Conservation (phyloP, 2,888 invertebrate species). For the Ormyrus nitidulus region DNA sequence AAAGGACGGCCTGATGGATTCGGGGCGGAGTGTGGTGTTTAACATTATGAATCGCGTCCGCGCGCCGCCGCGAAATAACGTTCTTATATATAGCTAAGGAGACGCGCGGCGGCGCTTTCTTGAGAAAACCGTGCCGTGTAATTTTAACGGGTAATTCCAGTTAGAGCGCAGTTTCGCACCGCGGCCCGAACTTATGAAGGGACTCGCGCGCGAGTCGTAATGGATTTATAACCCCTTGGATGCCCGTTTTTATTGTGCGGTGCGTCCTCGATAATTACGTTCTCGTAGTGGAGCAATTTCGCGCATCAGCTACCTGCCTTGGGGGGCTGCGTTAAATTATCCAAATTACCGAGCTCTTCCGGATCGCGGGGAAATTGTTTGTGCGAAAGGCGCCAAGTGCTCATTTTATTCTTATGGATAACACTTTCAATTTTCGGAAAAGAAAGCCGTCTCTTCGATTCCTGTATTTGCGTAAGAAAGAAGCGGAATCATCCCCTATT, state of each 20-base stretch:
- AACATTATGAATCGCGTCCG: conserved; percentile 21
- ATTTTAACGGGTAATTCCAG: conserved; percentile 33
- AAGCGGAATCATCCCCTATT: conserved; percentile 16
- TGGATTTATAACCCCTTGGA: conserved; percentile 25
- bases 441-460: too few relatives aligned
- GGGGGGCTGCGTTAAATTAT: background rate
- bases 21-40: background rate
- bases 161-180: background rate
- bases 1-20: background rate
- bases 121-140: conserved; percentile 23
- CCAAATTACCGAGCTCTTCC: background rate
- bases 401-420: too few relatives aligned
- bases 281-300: background rate
- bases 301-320: background rate
- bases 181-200: background rate
- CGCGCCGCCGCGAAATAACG: background rate
- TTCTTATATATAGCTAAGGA: background rate
- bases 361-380: too few relatives aligned
- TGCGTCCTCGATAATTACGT: conserved; percentile 11
- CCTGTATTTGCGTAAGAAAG: background rate
- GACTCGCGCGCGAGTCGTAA: background rate
- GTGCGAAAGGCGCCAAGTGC: too few relatives aligned
- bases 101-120: background rate
- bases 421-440: too few relatives aligned
- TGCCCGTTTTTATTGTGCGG: conserved; percentile 2